phyloP scores from a whole-genome alignment of 2,888 invertebrate genomes.

The Philopedon plagiatum region DNA sequence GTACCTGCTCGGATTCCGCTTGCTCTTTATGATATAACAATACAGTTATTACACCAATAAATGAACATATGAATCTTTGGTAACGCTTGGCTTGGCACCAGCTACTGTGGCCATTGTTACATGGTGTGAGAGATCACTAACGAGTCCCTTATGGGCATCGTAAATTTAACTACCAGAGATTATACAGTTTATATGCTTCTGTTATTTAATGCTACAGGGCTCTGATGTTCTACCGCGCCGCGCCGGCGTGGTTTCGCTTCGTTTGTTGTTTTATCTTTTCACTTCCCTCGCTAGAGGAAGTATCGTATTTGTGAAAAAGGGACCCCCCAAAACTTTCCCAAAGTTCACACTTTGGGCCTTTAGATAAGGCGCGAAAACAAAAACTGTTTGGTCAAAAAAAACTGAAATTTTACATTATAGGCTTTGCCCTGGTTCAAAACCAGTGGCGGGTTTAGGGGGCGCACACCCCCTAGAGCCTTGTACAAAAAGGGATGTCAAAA shows the following conservation, averaged over 20 bases:
- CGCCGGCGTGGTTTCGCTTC: too few species aligned
- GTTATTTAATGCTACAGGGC: constrained; percentile 45
- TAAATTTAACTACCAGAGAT: constrained; percentile 57
- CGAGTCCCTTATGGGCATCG: constrained; percentile 59
- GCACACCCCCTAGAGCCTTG: too few species aligned
- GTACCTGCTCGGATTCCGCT: not conserved
- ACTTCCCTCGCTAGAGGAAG: too few species aligned
- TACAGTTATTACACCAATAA: constrained; percentile 36
- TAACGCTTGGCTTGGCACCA: constrained; percentile 53
- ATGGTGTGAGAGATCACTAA: constrained; percentile 52
- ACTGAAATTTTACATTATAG: too few species aligned
- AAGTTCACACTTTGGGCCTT: too few species aligned
- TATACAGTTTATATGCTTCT: constrained; percentile 51
- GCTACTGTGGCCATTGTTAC: constrained; percentile 54
- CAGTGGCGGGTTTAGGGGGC: too few species aligned
- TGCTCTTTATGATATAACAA: constrained; percentile 25
- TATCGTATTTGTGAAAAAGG: too few species aligned
- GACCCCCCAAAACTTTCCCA: too few species aligned
- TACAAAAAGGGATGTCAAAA: too few species aligned
- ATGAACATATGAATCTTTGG: constrained; percentile 40
- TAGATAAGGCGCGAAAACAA: too few species aligned
- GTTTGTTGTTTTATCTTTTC: not conserved
- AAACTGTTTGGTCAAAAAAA: too few species aligned
- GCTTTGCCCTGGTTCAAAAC: too few species aligned
- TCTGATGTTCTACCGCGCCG: not conserved